Evolutionary conservation across 2,113 vertebrate species (phyloP).

Genomic region (Ammospiza nelsoni): DNA sequence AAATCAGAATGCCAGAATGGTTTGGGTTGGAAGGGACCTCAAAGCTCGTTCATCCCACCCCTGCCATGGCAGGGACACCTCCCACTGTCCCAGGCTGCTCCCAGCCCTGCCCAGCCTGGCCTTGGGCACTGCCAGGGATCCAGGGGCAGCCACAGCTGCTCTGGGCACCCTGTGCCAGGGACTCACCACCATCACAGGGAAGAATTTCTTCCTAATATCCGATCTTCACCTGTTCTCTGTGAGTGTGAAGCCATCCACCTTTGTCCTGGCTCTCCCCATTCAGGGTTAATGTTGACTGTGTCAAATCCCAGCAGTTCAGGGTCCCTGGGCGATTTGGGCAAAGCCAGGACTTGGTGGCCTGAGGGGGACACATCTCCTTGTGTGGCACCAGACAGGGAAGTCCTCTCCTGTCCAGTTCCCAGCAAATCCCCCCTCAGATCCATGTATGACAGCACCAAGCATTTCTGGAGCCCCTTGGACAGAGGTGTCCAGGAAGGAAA

Average conservation of each 20-base stretch:
- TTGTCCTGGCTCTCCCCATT: background rate
- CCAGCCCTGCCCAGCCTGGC: too few relatives aligned
- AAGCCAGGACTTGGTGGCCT: background rate
- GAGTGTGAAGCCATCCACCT: background rate
- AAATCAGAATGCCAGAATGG: background rate
- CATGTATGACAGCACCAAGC: fast-evolving
- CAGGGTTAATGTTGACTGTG: background rate
- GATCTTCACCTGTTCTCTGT: background rate
- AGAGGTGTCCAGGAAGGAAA: background rate
- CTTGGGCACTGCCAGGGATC: too few relatives aligned
- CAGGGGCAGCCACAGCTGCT: too few relatives aligned
- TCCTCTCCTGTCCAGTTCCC: background rate
- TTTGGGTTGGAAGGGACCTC: background rate
- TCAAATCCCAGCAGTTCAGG: background rate
- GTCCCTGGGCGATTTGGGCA: background rate
- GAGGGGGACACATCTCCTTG: fast-evolving
- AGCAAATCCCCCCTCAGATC: fast-evolving
- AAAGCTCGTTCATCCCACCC: fast-evolving
- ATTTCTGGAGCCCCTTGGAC: background rate
- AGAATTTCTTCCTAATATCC: background rate
- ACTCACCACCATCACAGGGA: too few relatives aligned
- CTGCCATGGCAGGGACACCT: too few relatives aligned
- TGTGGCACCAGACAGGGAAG: background rate
- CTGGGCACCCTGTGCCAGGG: too few relatives aligned
- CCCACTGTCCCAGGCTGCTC: too few relatives aligned